Percentiles rank a stretch among this genome's conserved stretches.
Evolutionary conservation across 2,797 vertebrate genomes (phyloP).

Genomic region (Adelosebastes latens): DNA sequence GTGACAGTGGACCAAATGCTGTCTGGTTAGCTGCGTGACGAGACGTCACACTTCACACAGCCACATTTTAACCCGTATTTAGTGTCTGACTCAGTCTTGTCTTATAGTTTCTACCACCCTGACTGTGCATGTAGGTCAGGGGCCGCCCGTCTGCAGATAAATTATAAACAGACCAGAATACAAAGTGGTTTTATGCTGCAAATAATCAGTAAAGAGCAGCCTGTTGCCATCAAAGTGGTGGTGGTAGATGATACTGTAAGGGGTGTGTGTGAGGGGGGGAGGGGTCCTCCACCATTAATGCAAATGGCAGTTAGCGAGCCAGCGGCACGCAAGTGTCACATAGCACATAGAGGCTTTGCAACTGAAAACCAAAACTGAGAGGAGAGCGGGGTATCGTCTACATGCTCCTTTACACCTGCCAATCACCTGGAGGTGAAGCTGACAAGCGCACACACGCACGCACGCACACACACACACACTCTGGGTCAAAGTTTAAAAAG

Average conservation of each 20-base stretch:
- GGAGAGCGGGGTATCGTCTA: slow-evolving; percentile 48
- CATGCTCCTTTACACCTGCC: slow-evolving; percentile 54
- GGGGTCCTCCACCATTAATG: slow-evolving; percentile 50
- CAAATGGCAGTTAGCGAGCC: slow-evolving; percentile 56
- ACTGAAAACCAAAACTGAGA: slow-evolving; percentile 72
- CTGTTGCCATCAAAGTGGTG: slow-evolving; percentile 33
- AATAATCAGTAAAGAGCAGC: slow-evolving; percentile 62
- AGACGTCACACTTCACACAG: slow-evolving; percentile 20
- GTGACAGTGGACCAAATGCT: slow-evolving; percentile 7
- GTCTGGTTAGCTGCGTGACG: not conserved
- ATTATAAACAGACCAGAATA: slow-evolving; percentile 49
- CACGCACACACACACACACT: not conserved
- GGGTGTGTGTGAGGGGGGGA: slow-evolving; percentile 5
- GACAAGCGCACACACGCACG: not conserved
- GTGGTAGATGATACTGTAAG: slow-evolving; percentile 13
- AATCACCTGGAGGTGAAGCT: slow-evolving; percentile 40
- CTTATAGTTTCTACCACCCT: slow-evolving; percentile 23
- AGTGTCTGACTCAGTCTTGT: slow-evolving; percentile 5
- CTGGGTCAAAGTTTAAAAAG: not conserved
- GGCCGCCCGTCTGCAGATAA: slow-evolving; percentile 40
- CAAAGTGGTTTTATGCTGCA: slow-evolving; percentile 44
- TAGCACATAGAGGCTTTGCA: slow-evolving; percentile 67
- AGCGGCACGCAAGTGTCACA: slow-evolving; percentile 67
- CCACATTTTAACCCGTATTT: slow-evolving; percentile 12
- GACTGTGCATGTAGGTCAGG: slow-evolving; percentile 57